Evolutionary conservation across 2,797 vertebrate genomes (phyloP).

Genomic region (Lithobates pipiens): DNA sequence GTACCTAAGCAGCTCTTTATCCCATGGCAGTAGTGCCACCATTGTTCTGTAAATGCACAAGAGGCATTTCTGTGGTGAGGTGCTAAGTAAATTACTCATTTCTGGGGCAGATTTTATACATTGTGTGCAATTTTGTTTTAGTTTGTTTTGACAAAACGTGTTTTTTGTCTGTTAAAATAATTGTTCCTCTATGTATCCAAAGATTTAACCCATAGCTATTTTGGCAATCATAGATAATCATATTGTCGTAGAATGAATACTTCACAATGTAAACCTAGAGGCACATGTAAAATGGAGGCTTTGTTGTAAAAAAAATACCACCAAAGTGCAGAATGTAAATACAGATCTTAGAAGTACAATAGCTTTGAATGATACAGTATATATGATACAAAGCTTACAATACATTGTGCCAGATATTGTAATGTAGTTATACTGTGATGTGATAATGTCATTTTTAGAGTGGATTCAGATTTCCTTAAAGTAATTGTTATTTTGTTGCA

Average conservation of each 20-base stretch:
- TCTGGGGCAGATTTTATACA: too few relatives aligned
- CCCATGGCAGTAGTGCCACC: too few relatives aligned
- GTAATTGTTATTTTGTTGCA: conserved; percentile 7
- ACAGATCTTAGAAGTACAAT: not conserved
- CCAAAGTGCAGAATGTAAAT: not conserved
- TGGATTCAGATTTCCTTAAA: not conserved
- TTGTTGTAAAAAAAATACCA: not conserved
- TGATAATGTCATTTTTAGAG: conserved; percentile 14
- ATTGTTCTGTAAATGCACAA: not conserved
- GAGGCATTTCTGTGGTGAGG: too few relatives aligned
- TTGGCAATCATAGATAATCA: not conserved
- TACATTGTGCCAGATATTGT: conserved; percentile 12
- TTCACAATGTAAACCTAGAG: not conserved
- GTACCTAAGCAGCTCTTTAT: too few relatives aligned
- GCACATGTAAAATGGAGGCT: not conserved
- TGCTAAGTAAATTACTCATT: too few relatives aligned
- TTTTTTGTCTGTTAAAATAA: too few relatives aligned
- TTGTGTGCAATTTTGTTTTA: too few relatives aligned
- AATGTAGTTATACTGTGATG: not conserved
- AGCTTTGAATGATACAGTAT: not conserved
- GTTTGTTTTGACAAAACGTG: too few relatives aligned
- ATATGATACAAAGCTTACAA: not conserved
- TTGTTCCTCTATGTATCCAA: not conserved
- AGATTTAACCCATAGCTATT: not conserved
- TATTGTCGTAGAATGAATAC: not conserved